Percentiles rank a stretch among this genome's conserved stretches.
Conservation (phyloP, 2,113 vertebrate genomes). For the western clawed frog (Xenopus tropicalis) region UCB_Xtro_10.0 CM004452.2:3731501-3732000, state of each 20-base stretch:
- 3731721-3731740: background rate
- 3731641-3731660: background rate
- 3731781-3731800: too few species aligned
- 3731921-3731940: too few species aligned
- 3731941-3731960: too few species aligned
- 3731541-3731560: background rate
- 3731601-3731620: background rate
- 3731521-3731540: background rate
- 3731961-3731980: constrained; percentile 19
- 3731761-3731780: background rate
- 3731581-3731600: background rate
- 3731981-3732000: constrained; percentile 36
- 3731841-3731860: background rate
- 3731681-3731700: too few species aligned
- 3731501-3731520: background rate
- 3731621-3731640: too few species aligned
- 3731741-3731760: background rate
- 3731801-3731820: too few species aligned
- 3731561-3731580: background rate
- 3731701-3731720: background rate
- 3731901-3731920: background rate
- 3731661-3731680: too few species aligned
- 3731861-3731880: background rate
- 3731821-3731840: background rate
- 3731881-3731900: background rate